Evolutionary conservation across 2,113 vertebrate genomes (phyloP), one percentile per base, ranked within the genome.

Genomic region (Dendropsophus ebraccatus): DNA sequence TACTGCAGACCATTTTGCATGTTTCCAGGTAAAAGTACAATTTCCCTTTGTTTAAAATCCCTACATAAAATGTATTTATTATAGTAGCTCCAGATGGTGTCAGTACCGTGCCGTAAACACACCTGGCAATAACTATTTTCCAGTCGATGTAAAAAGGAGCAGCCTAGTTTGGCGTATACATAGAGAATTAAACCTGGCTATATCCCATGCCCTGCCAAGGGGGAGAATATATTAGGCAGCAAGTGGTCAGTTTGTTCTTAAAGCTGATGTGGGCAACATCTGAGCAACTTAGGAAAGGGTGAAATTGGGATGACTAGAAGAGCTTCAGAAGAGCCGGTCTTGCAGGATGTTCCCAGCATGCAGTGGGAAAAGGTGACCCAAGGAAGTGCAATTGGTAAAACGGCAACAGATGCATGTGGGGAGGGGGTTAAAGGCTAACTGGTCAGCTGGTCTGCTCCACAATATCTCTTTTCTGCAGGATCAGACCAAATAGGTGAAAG

Each of bases 1-100:
- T 47, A 52, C 73, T 45, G 45, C 47, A 88, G 87, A 87, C n/a
- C 74, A 82, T 50, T 49, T 88, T 58, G 75, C 35, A 75, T 25
- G 79, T 81, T 78, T 62, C 84, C 7, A 1, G n/a, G 0, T 90
- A 86, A 54, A 86, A 80, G 11, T 73, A 86, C 67, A 81, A 81
- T 86, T 86, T 81, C 67, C 50, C 47, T 86, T 81, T 80, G 49
- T 86, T 72, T 86, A 80, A 85, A 69, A 52, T 2, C 37, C 50
- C 16, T 16, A 13, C 45, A 79, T 85, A 79, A 86, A 86, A 47
- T 56, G 17, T 23, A 21, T 50, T 56, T 72, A 47, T 70, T 78
- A 80, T 14, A 65, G 47, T 35, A 7, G n/a, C 28, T 81, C 77
- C 77, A 74, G 77, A 86, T 62, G 67, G 50, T 62, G 65, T 23